Evolutionary conservation across 2,888 invertebrate species (phyloP), one percentile per base, ranked within the genome.

Genomic region (Orchesellides sinensis): DNA sequence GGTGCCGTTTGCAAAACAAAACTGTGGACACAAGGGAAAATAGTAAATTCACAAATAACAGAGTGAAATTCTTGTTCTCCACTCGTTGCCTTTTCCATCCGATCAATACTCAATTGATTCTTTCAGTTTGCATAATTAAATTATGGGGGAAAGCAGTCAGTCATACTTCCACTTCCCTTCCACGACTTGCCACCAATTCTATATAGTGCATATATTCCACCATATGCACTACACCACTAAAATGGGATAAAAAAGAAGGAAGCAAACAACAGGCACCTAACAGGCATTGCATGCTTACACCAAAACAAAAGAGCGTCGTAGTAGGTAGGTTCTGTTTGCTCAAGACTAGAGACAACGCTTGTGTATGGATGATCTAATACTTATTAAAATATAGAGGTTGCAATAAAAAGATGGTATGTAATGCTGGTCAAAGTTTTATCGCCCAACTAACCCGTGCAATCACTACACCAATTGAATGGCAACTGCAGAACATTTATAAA

Each of bases 101-200:
- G 84, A 85, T 87, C 85, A 83, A 87, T 87, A 85, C 77, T 85
- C 85, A 86, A 86, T 86, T 87, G 87, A 87, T 87, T 87, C 83
- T 63, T 79, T 70, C 74, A 80, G 77, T 79, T 85, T 87, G 85
- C 87, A 87, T 87, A 87, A 87, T 86, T 87, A 85, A 87, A 87
- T 87, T 86, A 85, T 83, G 81, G 79, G 78, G 56, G 56, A 59
- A 73, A 49, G n/a, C n/a, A n/a, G n/a, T n/a, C 70, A 49, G 69
- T 69, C 52, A 68, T 56, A 32, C 65, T 23, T 10, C 32, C 10
- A n/a, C n/a, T n/a, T n/a, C n/a, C n/a, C n/a, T n/a, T 66, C 68
- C 35, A 19, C 25, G 35, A 40, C 63, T 35, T 19, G 35, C 63
- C 59, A 66, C 74, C 59, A 45, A n/a, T n/a, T n/a, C n/a, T n/a